Evolutionary conservation across 1,140 invertebrate genomes (phyloP), one percentile per base, ranked within the genome.

Genomic region (Pseudomyrmex flavicornis): DNA sequence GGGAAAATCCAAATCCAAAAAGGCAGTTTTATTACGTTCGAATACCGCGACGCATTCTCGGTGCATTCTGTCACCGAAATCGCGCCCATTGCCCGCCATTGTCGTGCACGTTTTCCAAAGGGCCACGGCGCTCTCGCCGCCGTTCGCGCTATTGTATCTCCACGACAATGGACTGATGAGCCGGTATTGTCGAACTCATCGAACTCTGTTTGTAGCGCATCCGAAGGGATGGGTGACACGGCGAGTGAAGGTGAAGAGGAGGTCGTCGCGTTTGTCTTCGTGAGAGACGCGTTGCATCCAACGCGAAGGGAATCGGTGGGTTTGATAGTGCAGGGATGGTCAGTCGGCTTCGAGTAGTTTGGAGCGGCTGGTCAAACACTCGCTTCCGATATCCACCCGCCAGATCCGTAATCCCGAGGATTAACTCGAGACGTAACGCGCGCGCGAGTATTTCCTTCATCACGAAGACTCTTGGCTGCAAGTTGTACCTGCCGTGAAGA

Each of bases 111-210:
- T 90, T 90, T 88, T 88, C 80, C 82, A 72, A 69, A 77, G 72
- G 61, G 65, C 61, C 10, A 15, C 35, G 35, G 0, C 35, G 35
- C 35, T 35, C 35, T 5, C 35, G 5, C 61, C 82, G 54, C 74
- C 65, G 48, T 15, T 46, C 74, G 26, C 46, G 63, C 88, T 63
- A 91, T 90, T 90, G 88, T 91, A 82, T 77, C 52, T 73, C 35
- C 35, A 59, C 84, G 85, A 90, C 89, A 91, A 91, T 90, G 54
- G 85, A 80, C 85, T 89, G 89, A 90, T 90, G 90, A 91, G 86
- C 84, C 48, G 63, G 82, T 70, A 90, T 90, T 90, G 88, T 90
- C 77, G 80, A 84, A 87, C 65, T 85, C 66, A 68, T 85, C 80
- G 70, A 87, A 88, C 80, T 88, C 80, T 65, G 80, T 89, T 89